A percentile compares a stretch with the other conserved stretches of the same genome.
These are phyloP conservation scores for Odontamblyopus lacepedii DNA, from an alignment of 2,797 vertebrate genomes.

Conservation along the genomic window DNA sequence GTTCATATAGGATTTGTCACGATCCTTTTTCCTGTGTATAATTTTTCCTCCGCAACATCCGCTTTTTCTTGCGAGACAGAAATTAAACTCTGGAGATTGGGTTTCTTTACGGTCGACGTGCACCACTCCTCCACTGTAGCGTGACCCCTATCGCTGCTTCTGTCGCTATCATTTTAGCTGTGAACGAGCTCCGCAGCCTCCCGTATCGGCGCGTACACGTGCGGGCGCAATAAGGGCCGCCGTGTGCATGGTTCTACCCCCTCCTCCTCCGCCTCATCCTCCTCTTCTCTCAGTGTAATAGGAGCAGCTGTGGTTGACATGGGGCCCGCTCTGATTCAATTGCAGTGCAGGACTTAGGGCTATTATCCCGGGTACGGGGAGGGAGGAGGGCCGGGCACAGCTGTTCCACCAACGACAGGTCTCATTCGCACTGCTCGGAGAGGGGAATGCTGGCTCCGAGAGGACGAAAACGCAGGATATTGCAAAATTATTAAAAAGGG, in stretches of 20 bases:
- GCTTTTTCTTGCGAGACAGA: neutral
- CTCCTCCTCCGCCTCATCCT: conserved; percentile 25
- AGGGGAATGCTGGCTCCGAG: conserved; percentile 23
- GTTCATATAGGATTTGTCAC: too few relatives aligned
- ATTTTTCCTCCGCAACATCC: neutral
- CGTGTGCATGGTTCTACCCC: conserved; percentile 19
- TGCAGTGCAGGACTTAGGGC: conserved; percentile 67
- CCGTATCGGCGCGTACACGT: conserved; percentile 20
- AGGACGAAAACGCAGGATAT: neutral
- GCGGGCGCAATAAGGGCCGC: conserved; percentile 26
- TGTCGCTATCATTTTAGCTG: conserved; percentile 29
- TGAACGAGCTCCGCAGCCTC: conserved; percentile 19
- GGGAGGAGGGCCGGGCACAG: conserved; percentile 53
- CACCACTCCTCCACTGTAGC: conserved; percentile 9
- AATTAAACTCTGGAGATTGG: neutral
- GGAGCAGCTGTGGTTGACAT: conserved; percentile 76
- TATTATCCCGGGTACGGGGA: conserved; percentile 59
- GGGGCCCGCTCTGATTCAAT: conserved; percentile 74
- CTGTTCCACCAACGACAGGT: conserved; percentile 50
- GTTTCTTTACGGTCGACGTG: neutral
- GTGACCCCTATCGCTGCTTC: conserved; percentile 30
- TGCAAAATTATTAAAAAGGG: neutral
- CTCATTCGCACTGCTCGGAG: neutral
- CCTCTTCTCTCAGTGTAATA: conserved; percentile 64
- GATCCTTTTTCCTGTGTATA: too few relatives aligned